Percentiles rank a stretch among this genome's conserved stretches.
Conservation (phyloP, 2,113 vertebrate genomes). For the Prionailurus bengalensis region DNA sequence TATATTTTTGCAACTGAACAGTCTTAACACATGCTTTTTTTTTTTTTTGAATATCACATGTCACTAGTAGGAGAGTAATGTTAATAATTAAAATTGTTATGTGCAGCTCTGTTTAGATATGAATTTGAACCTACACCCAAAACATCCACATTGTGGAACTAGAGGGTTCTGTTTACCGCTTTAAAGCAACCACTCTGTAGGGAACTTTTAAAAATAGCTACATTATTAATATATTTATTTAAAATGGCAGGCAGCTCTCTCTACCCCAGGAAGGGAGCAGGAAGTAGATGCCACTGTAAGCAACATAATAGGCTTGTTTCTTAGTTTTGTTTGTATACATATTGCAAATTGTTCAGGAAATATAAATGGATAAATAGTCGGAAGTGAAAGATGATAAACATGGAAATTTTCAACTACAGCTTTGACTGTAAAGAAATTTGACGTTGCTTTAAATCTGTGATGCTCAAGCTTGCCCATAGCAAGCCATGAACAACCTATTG, state of each 20-base stretch:
- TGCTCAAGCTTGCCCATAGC: not conserved
- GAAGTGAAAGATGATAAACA: slow-evolving; percentile 50
- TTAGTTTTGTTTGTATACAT: slow-evolving; percentile 55
- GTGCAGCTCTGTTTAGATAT: slow-evolving; percentile 75
- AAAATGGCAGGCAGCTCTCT: slow-evolving; percentile 67
- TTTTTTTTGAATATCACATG: not conserved
- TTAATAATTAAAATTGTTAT: slow-evolving; percentile 79
- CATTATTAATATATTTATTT: slow-evolving; percentile 80
- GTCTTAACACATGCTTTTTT: not conserved
- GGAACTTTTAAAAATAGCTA: slow-evolving; percentile 72
- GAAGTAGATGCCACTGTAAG: slow-evolving; percentile 63
- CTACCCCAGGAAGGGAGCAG: slow-evolving; percentile 58
- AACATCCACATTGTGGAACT: slow-evolving; percentile 6
- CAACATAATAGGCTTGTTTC: slow-evolving; percentile 2
- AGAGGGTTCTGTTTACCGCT: not conserved
- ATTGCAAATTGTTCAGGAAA: slow-evolving; percentile 37
- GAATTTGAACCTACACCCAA: slow-evolving; percentile 67
- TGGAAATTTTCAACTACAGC: not conserved
- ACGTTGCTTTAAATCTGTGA: slow-evolving; percentile 17
- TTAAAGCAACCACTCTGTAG: slow-evolving; percentile 67
- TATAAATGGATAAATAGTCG: slow-evolving; percentile 39
- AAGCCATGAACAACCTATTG: slow-evolving; percentile 18
- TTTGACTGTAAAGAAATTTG: slow-evolving; percentile 59
- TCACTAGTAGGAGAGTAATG: slow-evolving; percentile 56
- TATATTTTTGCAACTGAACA: not conserved